Conservation (phyloP, 2,888 invertebrate species). For the Cosmorhoe ocellata region DNA sequence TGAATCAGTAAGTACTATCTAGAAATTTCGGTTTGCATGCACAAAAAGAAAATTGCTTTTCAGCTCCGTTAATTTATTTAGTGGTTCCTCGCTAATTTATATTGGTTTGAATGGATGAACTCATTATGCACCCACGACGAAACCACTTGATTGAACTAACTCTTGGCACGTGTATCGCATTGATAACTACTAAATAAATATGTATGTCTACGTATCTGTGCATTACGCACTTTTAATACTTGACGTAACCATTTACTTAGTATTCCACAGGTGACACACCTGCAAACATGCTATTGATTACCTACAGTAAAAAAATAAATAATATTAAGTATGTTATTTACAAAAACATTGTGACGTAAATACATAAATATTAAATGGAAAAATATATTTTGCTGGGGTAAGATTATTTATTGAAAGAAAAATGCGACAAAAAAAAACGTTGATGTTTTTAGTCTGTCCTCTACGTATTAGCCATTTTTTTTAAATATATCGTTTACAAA, state of each 20-base stretch:
- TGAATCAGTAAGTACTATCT: too few relatives aligned
- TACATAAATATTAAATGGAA: background rate
- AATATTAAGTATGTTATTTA: slow-evolving; percentile 6
- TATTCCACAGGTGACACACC: slow-evolving; percentile 18
- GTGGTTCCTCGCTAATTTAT: too few relatives aligned
- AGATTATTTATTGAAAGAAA: too few relatives aligned
- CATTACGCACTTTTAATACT: slow-evolving; percentile 13
- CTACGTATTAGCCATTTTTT: too few relatives aligned
- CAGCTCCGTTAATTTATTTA: too few relatives aligned
- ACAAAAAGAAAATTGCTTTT: too few relatives aligned
- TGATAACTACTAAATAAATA: background rate
- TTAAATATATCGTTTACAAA: too few relatives aligned
- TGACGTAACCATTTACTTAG: slow-evolving; percentile 21
- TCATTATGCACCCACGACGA: background rate
- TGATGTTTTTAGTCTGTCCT: too few relatives aligned
- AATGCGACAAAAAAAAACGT: too few relatives aligned
- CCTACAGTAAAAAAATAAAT: slow-evolving; percentile 7
- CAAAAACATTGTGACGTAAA: slow-evolving; percentile 6
- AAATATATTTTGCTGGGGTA: background rate
- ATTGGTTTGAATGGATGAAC: too few relatives aligned
- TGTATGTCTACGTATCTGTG: too few relatives aligned
- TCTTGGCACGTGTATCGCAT: slow-evolving; percentile 12
- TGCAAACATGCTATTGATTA: slow-evolving; percentile 18
- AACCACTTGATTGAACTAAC: slow-evolving; percentile 3
- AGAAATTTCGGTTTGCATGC: too few relatives aligned